Percentiles rank a stretch among this genome's conserved stretches.
These are phyloP conservation scores for Clarias platycephalus DNA, from an alignment of 2,797 vertebrate genomes.

Conservation along the genomic window DNA sequence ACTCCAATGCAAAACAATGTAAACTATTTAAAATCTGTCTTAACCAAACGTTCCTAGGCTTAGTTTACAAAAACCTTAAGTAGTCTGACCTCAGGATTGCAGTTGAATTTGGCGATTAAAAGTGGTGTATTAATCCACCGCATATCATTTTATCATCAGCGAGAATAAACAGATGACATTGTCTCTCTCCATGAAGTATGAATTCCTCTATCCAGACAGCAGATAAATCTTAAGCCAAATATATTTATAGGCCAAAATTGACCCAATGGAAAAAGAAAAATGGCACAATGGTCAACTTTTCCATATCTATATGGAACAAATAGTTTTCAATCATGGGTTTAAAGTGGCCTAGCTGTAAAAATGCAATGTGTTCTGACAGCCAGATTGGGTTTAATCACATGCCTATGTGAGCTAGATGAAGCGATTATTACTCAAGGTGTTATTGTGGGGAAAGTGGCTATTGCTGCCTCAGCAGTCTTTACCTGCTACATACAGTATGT, in stretches of 20 bases:
- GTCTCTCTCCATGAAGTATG: neutral
- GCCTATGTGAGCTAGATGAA: neutral
- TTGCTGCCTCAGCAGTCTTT: neutral
- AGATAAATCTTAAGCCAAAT: neutral
- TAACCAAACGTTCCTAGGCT: too few species aligned
- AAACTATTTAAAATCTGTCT: neutral
- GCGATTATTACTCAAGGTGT: neutral
- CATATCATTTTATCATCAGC: neutral
- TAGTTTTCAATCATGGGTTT: neutral
- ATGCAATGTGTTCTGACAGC: neutral
- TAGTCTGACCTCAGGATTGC: slow-evolving; percentile 12
- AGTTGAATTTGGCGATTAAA: slow-evolving; percentile 18
- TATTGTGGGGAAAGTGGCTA: neutral
- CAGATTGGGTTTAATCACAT: neutral
- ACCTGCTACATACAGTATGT: neutral
- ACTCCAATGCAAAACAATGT: neutral
- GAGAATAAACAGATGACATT: neutral
- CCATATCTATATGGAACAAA: neutral
- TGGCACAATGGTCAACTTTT: neutral
- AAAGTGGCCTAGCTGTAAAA: neutral
- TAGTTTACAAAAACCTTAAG: neutral
- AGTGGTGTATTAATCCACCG: neutral
- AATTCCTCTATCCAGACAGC: neutral
- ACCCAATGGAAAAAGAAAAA: neutral
- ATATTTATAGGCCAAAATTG: neutral